Conservation (phyloP, 64 coral and sea anemone genomes). For the Acropora yongei region DNA sequence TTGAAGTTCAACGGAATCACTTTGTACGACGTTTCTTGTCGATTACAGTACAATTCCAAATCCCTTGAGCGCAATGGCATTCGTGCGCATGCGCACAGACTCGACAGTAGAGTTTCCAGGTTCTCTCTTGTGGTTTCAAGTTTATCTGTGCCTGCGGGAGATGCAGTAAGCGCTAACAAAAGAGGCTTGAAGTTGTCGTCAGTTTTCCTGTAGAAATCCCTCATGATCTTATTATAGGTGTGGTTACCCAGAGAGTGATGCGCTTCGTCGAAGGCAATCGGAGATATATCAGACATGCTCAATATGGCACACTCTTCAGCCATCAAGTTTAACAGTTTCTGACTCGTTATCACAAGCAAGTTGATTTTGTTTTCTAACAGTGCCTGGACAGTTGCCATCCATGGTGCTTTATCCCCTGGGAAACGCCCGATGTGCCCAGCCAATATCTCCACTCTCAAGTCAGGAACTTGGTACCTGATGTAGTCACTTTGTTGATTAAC, state of each 20-base stretch:
- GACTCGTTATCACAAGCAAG: constrained; percentile 84
- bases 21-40: constrained; percentile 62
- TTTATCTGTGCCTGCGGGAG: constrained; percentile 70
- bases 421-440: constrained; percentile 75
- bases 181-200: constrained; percentile 74
- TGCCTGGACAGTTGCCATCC: constrained; percentile 50
- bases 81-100: constrained; percentile 65
- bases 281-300: constrained; percentile 75
- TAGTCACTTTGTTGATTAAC: constrained; percentile 96
- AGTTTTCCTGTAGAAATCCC: constrained; percentile 59
- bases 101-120: constrained; percentile 60
- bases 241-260: constrained; percentile 94
- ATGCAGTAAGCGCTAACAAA: constrained; percentile 82
- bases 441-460: constrained; percentile 76
- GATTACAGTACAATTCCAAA: constrained; percentile 77
- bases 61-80: constrained; percentile 77
- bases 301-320: constrained; percentile 53
- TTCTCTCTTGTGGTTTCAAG: constrained; percentile 61
- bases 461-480: constrained; percentile 71
- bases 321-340: constrained; percentile 90
- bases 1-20: constrained; percentile 51
- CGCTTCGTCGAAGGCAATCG: constrained; percentile 88
- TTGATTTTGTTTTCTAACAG: constrained; percentile 73
- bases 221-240: constrained; percentile 86
- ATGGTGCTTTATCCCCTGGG: constrained; percentile 62